Evolutionary conservation across 2,888 invertebrate genomes (phyloP).

Genomic region (Leistus spinibarbis): DNA sequence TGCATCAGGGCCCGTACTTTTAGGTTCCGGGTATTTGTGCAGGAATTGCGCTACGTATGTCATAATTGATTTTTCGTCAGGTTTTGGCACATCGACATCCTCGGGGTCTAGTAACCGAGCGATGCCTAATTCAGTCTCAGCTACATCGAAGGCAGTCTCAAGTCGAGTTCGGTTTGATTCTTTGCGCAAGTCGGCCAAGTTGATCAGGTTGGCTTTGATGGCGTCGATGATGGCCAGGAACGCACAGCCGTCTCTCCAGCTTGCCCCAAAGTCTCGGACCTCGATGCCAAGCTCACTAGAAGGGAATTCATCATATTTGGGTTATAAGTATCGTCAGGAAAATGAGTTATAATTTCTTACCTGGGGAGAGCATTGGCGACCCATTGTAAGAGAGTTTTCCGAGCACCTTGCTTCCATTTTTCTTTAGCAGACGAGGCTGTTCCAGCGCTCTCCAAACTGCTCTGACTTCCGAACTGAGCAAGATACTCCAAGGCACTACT

Average conservation of each 20-base stretch:
- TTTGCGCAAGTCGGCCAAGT: conserved; percentile 80
- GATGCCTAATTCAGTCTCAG: conserved; percentile 90
- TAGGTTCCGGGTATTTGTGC: conserved; percentile 91
- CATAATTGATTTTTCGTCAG: conserved; percentile 98
- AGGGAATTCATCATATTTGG: background rate
- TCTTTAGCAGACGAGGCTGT: conserved; percentile 72
- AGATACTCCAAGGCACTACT: conserved; percentile 86
- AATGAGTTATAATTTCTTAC: conserved; percentile 58
- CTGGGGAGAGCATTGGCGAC: conserved; percentile 89
- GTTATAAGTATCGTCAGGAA: background rate
- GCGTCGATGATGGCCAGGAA: conserved; percentile 95
- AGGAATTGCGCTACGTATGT: conserved; percentile 98
- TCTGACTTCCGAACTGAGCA: conserved; percentile 80
- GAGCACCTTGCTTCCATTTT: conserved; percentile 87
- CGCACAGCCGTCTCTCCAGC: conserved; percentile 95
- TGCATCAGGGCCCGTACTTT: conserved; percentile 73
- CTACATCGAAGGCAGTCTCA: conserved; percentile 92
- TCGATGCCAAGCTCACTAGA: conserved; percentile 82
- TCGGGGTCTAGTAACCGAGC: conserved; percentile 91
- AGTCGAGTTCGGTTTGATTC: conserved; percentile 81
- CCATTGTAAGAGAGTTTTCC: conserved; percentile 91
- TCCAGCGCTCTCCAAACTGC: conserved; percentile 82
- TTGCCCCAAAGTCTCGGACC: conserved; percentile 91
- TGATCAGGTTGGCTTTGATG: conserved; percentile 90
- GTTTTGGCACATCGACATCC: conserved; percentile 93